Evolutionary conservation across 1,140 invertebrate species (phyloP), one percentile per base, ranked within the genome.

Genomic region (Drosophila ercepeae): DNA sequence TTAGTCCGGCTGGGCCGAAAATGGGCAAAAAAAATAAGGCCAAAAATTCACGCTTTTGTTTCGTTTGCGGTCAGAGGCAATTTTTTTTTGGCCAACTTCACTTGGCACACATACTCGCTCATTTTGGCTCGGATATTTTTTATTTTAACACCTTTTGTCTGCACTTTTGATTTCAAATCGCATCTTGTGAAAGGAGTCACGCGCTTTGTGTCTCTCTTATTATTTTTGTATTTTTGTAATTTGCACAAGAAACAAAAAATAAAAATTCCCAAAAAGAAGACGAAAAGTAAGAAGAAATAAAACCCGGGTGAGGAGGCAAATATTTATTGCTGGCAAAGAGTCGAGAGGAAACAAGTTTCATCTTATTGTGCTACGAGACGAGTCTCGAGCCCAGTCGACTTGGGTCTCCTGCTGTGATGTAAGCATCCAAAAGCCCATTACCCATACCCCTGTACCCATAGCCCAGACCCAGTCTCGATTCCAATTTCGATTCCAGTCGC

Each of bases 181-280:
- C 70, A 72, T 63, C 77, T 75, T 82, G 82, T 86, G 82, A 86
- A 88, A 86, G 82, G 82, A 88, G 82, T 86, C 82, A 86, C 82
- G 82, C 82, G 82, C 82, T 82, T 88, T 86, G 78, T 83, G 74
- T 77, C 78, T 71, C 78, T 60, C 68, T 74, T 83, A 77, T 83
- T 82, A 83, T 70, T 83, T 83, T 83, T 83, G 82, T 82, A 83
- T 70, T 83, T 83, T 83, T 83, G 82, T 88, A 84, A 86, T 84
- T 84, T 79, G 81, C 81, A 83, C 70, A 78, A 60, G 65, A 77
- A 64, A 46, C 36, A 72, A 19, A 29, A 21, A 21, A 42, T 5
- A 49, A 54, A 21, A 48, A 49, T 42, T 25, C 57, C 57, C 14
- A 19, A 42, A 58, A 44, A 49, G 16, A 29, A 27, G 23, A 60